Percentiles rank a stretch among this genome's conserved stretches.
phyloP scores from a whole-genome alignment of 2,797 vertebrate genomes.

The Novumbra hubbsi region DNA sequence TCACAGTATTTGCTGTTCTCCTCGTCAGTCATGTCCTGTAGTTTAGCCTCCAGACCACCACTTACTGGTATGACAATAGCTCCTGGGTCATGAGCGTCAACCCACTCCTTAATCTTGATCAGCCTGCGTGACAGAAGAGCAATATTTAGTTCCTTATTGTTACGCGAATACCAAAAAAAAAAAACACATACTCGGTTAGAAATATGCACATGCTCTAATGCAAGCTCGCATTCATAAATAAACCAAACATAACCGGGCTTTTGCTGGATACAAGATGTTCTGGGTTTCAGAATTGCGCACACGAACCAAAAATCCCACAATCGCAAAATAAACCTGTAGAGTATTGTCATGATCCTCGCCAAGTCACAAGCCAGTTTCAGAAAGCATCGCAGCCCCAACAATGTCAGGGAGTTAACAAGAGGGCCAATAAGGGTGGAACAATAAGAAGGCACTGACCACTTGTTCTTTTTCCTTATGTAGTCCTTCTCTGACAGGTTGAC shows the following conservation, averaged over 20 bases:
- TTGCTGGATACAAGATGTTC: not conserved
- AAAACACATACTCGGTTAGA: not conserved
- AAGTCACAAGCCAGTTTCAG: not conserved
- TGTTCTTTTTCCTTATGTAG: constrained; percentile 99
- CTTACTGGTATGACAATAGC: constrained; percentile 96
- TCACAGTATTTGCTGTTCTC: constrained; percentile 93
- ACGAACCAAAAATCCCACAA: not conserved
- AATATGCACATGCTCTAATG: not conserved
- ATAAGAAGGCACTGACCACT: constrained; percentile 82
- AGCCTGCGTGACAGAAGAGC: constrained; percentile 75
- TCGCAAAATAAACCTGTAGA: not conserved
- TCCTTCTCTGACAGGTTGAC: constrained; percentile 99
- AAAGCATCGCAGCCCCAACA: not conserved
- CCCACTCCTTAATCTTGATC: constrained; percentile 99
- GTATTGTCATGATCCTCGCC: not conserved
- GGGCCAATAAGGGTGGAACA: not conserved
- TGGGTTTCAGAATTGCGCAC: not conserved
- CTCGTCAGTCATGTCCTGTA: constrained; percentile 93
- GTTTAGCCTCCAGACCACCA: constrained; percentile 90
- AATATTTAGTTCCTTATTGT: not conserved
- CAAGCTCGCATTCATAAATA: not conserved
- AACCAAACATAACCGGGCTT: not conserved
- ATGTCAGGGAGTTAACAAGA: not conserved
- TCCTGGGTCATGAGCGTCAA: constrained; percentile 93
- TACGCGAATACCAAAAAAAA: not conserved